phyloP scores from a whole-genome alignment of 2,113 vertebrate genomes.

The Natator depressus region DNA sequence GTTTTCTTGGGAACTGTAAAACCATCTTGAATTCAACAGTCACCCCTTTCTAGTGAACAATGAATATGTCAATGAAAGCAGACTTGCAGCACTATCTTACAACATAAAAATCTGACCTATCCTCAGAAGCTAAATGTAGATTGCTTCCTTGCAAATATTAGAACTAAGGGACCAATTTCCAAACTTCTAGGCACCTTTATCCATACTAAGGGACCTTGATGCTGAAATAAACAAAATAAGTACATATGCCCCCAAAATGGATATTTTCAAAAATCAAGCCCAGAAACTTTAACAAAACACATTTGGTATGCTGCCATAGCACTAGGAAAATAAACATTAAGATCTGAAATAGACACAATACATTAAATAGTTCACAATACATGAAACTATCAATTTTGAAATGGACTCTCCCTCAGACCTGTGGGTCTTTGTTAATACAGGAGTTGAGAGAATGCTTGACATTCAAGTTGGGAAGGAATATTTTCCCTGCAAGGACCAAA shows the following conservation, averaged over 20 bases:
- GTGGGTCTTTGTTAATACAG: neutral
- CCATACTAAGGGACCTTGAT: neutral
- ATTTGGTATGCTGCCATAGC: neutral
- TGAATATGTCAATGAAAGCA: neutral
- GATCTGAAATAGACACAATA: neutral
- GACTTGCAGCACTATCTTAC: neutral
- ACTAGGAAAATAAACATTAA: neutral
- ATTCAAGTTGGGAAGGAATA: neutral
- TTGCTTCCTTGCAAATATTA: neutral
- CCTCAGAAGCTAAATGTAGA: neutral
- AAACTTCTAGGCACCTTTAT: accelerated
- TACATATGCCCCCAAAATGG: neutral
- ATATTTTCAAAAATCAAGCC: too few species aligned
- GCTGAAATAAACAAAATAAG: neutral
- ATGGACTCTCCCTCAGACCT: neutral
- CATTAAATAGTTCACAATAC: neutral
- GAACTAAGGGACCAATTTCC: neutral
- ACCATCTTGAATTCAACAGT: neutral
- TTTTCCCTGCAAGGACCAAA: neutral
- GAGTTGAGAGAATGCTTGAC: neutral
- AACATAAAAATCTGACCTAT: accelerated
- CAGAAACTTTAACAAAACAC: too few species aligned
- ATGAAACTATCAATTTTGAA: neutral
- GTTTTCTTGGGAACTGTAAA: neutral
- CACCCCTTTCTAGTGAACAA: neutral